Evolutionary conservation across 2,888 invertebrate genomes (phyloP).

Genomic region (Toxonevra muliebris): DNA sequence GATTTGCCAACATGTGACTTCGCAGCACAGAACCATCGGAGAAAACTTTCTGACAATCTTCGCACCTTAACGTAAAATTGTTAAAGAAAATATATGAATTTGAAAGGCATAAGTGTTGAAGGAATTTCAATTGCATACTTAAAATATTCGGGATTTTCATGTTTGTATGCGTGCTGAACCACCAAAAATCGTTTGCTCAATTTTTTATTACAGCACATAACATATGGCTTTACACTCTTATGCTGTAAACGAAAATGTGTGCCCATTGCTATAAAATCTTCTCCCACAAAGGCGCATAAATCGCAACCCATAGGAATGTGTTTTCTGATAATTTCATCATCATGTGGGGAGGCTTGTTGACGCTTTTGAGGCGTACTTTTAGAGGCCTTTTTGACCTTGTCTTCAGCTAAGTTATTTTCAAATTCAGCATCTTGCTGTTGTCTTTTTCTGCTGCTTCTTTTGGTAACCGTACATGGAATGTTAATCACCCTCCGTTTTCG

Average conservation of each 20-base stretch:
- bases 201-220: constrained; percentile 62
- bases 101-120: neutral
- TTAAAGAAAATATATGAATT: neutral
- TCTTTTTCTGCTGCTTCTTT: neutral
- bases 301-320: constrained; percentile 62
- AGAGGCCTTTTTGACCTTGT: neutral
- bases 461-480: neutral
- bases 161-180: constrained; percentile 61
- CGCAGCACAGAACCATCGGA: constrained; percentile 60
- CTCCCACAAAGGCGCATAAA: constrained; percentile 54
- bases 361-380: neutral
- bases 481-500: neutral
- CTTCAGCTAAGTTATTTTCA: neutral
- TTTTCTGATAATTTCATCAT: constrained; percentile 57
- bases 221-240: constrained; percentile 51
- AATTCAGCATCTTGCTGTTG: neutral
- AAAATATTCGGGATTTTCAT: constrained; percentile 62
- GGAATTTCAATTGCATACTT: constrained; percentile 48
- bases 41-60: constrained; percentile 58
- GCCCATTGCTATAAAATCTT: constrained; percentile 55
- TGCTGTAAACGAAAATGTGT: constrained; percentile 58
- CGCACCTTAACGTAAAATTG: constrained; percentile 58
- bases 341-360: constrained; percentile 31
- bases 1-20: constrained; percentile 59
- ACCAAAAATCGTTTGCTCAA: constrained; percentile 58